Conservation (phyloP, 1,140 invertebrate species). For the Cataglyphis hispanica region DNA sequence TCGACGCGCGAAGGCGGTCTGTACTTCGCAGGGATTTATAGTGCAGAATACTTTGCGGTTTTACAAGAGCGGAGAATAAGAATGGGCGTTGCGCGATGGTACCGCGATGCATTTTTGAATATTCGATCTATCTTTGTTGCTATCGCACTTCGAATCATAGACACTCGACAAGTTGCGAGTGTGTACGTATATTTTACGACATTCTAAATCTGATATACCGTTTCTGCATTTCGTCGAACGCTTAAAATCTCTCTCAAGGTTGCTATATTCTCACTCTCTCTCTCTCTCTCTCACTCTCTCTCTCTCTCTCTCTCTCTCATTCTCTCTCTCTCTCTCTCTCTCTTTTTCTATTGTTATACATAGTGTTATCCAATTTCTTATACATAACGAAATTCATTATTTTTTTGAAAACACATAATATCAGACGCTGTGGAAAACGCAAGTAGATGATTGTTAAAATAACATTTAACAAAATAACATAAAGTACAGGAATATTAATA, state of each 20-base stretch:
- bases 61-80: conserved; percentile 62
- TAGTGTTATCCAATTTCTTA: background rate
- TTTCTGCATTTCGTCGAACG: background rate
- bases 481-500: background rate
- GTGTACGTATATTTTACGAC: background rate
- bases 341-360: background rate
- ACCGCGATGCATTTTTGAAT: conserved; percentile 70
- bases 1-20: conserved; percentile 43
- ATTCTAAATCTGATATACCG: conserved; percentile 2
- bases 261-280: background rate
- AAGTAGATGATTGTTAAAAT: background rate
- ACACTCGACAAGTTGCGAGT: background rate
- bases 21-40: conserved; percentile 67
- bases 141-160: background rate
- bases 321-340: too few relatives aligned
- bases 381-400: background rate
- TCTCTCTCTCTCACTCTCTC: too few relatives aligned
- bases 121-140: conserved; percentile 58
- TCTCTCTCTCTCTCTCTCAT: too few relatives aligned
- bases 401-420: background rate
- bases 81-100: conserved; percentile 25
- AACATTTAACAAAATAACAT: background rate
- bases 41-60: conserved; percentile 60
- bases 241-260: conserved; percentile 12
- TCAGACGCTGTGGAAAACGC: background rate